These are phyloP conservation scores for Oreohelix idahoensis DNA, from an alignment of 1,140 invertebrate species.

Conservation along the genomic window DNA sequence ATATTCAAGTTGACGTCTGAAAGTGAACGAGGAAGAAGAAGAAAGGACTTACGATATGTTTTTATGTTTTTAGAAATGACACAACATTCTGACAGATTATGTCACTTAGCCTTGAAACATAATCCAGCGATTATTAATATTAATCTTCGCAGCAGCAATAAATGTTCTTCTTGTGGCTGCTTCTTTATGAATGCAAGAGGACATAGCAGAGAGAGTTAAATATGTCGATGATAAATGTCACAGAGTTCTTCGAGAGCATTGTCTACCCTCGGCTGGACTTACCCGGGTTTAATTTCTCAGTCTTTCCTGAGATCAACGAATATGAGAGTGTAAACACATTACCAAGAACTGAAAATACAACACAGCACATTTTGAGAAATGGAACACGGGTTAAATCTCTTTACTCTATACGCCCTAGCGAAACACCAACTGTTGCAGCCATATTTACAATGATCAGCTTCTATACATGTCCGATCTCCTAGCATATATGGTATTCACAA, in stretches of 20 bases:
- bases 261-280: not conserved
- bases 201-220: not conserved
- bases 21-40: too few relatives aligned
- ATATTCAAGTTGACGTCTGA: too few relatives aligned
- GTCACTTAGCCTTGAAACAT: too few relatives aligned
- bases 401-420: not conserved
- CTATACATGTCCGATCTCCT: conserved; percentile 74
- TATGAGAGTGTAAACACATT: not conserved
- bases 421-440: not conserved
- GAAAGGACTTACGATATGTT: too few relatives aligned
- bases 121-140: too few relatives aligned
- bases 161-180: not conserved
- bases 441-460: conserved; percentile 1
- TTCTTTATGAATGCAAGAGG: not conserved
- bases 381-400: not conserved
- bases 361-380: not conserved
- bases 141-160: too few relatives aligned
- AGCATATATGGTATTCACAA: conserved; percentile 76
- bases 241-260: conserved; percentile 15
- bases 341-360: not conserved
- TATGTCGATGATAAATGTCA: not conserved
- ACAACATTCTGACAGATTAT: too few relatives aligned
- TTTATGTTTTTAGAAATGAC: too few relatives aligned
- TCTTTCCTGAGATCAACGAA: not conserved
- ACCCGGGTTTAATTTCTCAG: not conserved